Base-by-base conservation (phyloP, 2,888 invertebrate species). In the Epinotia demarniana region DNA sequence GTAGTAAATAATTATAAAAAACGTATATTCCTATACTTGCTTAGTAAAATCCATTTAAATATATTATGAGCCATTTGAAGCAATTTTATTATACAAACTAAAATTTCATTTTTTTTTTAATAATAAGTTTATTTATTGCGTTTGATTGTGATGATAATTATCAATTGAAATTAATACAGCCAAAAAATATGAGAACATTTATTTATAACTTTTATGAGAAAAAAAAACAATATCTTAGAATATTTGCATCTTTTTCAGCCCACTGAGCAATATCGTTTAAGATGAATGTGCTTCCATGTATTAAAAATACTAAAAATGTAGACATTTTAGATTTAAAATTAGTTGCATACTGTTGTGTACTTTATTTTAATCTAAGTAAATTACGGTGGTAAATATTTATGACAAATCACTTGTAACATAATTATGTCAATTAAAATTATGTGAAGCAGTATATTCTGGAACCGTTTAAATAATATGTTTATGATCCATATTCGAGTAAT, bases 231-330 rank as follows among this genome's bases (percentile, higher is more conserved):
- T 71, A 68, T 67, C 53, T 43, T 55, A 69, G 62, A 23, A 72
- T 62, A 63, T 60, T 72, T 39, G 76, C 64, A 68, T 74, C 58
- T 73, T 61, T 70, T 72, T 78, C 71, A 78, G 75, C 77, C 72
- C 76, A 79, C 76, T 77, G 78, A 77, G 23, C 49, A 67, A 74
- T 78, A 78, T 80, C 78, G 77, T 78, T 70, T 77, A 79, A 77
- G 80, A 80, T 81, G 74, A 81, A 77, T 80, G 82, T 81, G 84
- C 82, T 81, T 84, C 81, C 83, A 84, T 82, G 78, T 81, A 82
- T 80, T 81, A 80, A 81, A 78, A 76, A 76, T 78, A 76, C 68
- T 70, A 76, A 72, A 72, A 74, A 62, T 71, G 67, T 71, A 76
- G 68, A 72, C 62, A 72, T 55, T 70, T 66, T 75, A 75, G 53